Evolutionary conservation across 2,888 invertebrate species (phyloP), one percentile per base, ranked within the genome.

Genomic region (Eretmocerus hayati): DNA sequence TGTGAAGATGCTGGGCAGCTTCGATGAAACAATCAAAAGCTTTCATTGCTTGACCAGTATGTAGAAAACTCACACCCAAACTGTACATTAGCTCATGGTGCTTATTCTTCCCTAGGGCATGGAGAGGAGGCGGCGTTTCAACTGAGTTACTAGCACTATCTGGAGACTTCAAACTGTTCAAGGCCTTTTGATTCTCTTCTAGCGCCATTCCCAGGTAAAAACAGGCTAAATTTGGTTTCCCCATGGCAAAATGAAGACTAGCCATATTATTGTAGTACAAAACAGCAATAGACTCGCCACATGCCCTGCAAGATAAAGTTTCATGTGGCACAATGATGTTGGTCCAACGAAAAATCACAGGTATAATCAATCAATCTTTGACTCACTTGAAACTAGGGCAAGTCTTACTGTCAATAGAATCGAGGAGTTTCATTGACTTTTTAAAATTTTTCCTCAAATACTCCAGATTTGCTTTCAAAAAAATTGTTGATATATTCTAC

Each of bases 11-110:
- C 55, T 90, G 83, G 0, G 90, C 83, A 3, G 89, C 89, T 69
- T 91, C 85, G 13, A 90, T 82, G 36, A 95, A 80, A 68, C 90
- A 92, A 64, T 92, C 91, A 72, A 96, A 95, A 1, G 96, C 94
- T 62, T 87, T 85, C 52, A 80, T 77, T 1, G 90, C 82, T 59
- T 88, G 83, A 46, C 85, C 85, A 26, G 89, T 82, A 64, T 89
- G 85, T 35, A 96, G 76, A 60, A 93, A 75, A 16, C 89, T 81
- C 46, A 95, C 78, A 0, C 91, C 93, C 57, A 90, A 75, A 73
- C 91, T 93, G 67, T 87, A 90, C 66, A 89, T 75, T 43, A 85
- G 63, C 64, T 83, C 81, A 56, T 80, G 78, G 64, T 81, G 79
- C 56, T 75, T 77, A 55, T 80, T 81, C 43, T 78, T 75, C 6